phyloP scores from a whole-genome alignment of 1,140 invertebrate genomes.

The Wasmannia auropunctata region DNA sequence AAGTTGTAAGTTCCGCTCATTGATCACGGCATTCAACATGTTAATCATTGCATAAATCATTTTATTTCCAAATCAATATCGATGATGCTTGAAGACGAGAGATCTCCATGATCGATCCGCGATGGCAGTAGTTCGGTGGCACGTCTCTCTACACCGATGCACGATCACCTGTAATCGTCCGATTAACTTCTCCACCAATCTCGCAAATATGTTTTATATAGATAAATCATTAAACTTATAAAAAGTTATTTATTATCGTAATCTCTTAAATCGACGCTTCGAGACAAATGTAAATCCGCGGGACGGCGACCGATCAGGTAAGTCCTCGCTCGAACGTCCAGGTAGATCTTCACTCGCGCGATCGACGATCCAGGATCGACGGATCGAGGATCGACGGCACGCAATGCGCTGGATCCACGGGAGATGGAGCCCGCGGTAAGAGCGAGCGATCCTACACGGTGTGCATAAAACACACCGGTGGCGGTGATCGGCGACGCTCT shows the following conservation, averaged over 20 bases:
- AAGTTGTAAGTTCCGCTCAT: too few species aligned
- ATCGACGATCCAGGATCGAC: constrained; percentile 22
- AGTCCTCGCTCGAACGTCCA: constrained; percentile 1
- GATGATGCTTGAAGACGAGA: not conserved
- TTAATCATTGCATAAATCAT: not conserved
- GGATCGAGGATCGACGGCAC: constrained; percentile 18
- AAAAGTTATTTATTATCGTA: not conserved
- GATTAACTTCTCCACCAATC: not conserved
- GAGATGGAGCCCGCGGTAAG: constrained; percentile 69
- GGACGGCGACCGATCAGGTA: not conserved
- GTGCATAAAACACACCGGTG: not conserved
- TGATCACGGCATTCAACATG: not conserved
- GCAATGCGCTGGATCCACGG: constrained; percentile 36
- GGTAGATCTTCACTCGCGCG: too few species aligned
- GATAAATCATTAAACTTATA: not conserved
- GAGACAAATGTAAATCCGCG: not conserved
- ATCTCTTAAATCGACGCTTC: not conserved
- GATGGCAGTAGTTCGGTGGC: not conserved
- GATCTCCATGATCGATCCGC: not conserved
- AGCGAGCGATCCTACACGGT: not conserved
- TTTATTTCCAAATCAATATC: not conserved
- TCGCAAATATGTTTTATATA: not conserved
- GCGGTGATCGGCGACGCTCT: constrained; percentile 39
- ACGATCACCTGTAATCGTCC: not conserved
- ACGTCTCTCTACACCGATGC: not conserved